Evolutionary conservation across 2,888 invertebrate species (phyloP), one percentile per base, ranked within the genome.

Genomic region (Phyllotreta striolata): DNA sequence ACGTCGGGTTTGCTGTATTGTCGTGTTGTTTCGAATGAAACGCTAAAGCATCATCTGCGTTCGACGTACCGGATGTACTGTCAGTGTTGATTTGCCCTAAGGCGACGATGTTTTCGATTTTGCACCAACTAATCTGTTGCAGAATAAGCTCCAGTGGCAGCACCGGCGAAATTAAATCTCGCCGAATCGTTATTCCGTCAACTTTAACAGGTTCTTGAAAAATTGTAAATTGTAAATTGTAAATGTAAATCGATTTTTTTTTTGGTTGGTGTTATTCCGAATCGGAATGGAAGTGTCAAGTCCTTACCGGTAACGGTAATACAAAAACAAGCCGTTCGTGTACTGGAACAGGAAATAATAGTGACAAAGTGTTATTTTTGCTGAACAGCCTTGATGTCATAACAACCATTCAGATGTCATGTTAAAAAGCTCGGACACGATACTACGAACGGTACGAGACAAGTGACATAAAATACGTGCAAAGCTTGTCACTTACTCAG

Each of bases 321-420:
- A 57, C 49, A 62, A 58, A 57, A 64, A 64, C 60, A 52, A 60
- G 60, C 60, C 52, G 43, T 60, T 60, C 60, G 60, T 60, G 60
- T 54, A 60, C 43, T 60, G 54, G 46, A 69, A 70, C 70, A 73
- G 75, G 74, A 75, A 74, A 76, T 74, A 74, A 75, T 76, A 76
- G 75, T 74, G 76, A 76, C 75, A 76, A 76, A 76, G 73, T 74
- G 74, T 74, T 76, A 76, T 76, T 76, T 76, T 76, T 75, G 75
- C 72, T 70, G 72, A 74, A 74, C 74, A 72, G 69, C 71, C 68
- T 69, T 69, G 73, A 74, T 75, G 76, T 77, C 77, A 77, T 74
- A 77, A 77, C 76, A 77, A 72, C 74, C 73, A 76, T 77, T 77
- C 78, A 77, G 72, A 74, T 69, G 77, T 77, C 78, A 77, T 76